These are phyloP conservation scores for Mystacides longicornis DNA, from an alignment of 2,888 invertebrate genomes.

Conservation along the genomic window DNA sequence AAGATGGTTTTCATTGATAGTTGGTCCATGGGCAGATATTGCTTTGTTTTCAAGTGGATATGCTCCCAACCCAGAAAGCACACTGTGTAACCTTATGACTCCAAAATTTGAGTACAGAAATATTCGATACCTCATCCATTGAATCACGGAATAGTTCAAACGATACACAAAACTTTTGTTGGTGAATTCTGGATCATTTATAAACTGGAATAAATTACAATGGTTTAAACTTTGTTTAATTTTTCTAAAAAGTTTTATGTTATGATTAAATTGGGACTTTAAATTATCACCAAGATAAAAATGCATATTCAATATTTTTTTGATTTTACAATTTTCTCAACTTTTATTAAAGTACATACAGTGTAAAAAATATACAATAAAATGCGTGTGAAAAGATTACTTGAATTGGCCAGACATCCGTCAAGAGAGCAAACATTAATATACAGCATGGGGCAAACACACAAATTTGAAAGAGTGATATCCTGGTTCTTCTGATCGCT, in stretches of 20 bases:
- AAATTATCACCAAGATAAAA: no score
- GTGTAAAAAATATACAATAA: neutral
- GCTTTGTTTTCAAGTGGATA: conserved; percentile 72
- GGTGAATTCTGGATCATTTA: conserved; percentile 67
- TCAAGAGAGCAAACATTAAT: neutral
- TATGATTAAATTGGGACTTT: no score
- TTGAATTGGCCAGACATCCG: neutral
- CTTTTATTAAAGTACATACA: no score
- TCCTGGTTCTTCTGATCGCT: neutral
- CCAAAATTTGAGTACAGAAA: neutral
- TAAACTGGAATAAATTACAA: conserved; percentile 68
- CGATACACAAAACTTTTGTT: conserved; percentile 67
- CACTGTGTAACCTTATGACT: neutral
- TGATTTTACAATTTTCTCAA: no score
- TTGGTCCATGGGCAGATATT: conserved; percentile 78
- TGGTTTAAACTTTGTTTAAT: no score
- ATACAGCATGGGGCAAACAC: neutral
- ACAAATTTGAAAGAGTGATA: neutral
- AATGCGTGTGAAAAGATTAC: neutral
- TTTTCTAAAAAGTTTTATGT: no score
- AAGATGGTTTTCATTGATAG: conserved; percentile 57
- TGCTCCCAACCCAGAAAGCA: conserved; percentile 65
- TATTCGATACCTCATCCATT: conserved; percentile 38
- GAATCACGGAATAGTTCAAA: conserved; percentile 76
- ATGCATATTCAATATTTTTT: no score